Percentiles rank a stretch among this genome's conserved stretches.
Conservation (phyloP, 2,797 vertebrate genomes). For the Heteromormyrus szaboi region DNA sequence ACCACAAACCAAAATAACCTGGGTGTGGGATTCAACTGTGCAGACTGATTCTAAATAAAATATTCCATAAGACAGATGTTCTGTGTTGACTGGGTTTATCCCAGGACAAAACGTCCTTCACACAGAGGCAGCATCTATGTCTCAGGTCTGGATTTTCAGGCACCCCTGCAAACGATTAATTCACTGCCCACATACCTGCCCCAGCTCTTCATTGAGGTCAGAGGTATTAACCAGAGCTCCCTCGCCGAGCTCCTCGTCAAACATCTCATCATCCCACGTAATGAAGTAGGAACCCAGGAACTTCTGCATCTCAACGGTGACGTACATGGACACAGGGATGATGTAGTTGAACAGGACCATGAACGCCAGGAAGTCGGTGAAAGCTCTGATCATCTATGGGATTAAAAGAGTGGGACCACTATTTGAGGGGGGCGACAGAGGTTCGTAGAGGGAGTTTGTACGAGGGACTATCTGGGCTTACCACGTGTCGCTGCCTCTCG, state of each 20-base stretch:
- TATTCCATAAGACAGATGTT: neutral
- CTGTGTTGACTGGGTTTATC: neutral
- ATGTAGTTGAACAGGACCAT: slow-evolving; percentile 99
- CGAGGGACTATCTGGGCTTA: slow-evolving; percentile 46
- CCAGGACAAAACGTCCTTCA: neutral
- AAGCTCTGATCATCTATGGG: slow-evolving; percentile 77
- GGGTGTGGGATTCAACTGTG: neutral
- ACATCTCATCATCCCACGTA: slow-evolving; percentile 94
- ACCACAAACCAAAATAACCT: neutral
- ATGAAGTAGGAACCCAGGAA: slow-evolving; percentile 96
- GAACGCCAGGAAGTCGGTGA: slow-evolving; percentile 95
- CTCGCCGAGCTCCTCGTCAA: slow-evolving; percentile 81
- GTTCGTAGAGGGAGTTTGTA: neutral
- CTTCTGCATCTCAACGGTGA: slow-evolving; percentile 98
- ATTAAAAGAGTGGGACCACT: neutral
- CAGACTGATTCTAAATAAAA: neutral
- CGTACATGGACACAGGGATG: slow-evolving; percentile 97
- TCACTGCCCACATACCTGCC: slow-evolving; percentile 67
- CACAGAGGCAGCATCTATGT: neutral
- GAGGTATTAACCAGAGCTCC: slow-evolving; percentile 92
- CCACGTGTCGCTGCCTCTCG: slow-evolving; percentile 77
- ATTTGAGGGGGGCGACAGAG: neutral
- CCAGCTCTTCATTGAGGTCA: slow-evolving; percentile 92
- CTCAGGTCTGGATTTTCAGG: neutral
- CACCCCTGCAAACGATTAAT: neutral